phyloP scores from a whole-genome alignment of 2,888 invertebrate genomes.

The Pristionchus exspectatus region DNA sequence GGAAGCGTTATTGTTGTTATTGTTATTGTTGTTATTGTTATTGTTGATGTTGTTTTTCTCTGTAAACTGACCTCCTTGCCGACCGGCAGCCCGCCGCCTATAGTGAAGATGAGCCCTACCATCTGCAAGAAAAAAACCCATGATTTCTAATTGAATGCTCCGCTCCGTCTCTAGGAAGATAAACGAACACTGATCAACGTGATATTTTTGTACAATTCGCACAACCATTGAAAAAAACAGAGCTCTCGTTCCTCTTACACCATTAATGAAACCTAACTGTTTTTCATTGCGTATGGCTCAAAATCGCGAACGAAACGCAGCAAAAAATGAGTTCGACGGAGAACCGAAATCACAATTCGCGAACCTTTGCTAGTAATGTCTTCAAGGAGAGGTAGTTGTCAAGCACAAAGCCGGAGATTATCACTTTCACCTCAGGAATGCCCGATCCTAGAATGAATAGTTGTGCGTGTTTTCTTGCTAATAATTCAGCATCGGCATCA shows the following conservation, averaged over 20 bases:
- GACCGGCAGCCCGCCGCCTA: slow-evolving; percentile 94
- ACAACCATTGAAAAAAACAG: not conserved
- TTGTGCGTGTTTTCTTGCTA: not conserved
- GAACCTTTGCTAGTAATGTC: slow-evolving; percentile 91
- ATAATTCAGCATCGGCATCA: no score
- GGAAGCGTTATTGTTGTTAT: not conserved
- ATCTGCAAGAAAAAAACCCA: not conserved
- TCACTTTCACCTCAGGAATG: slow-evolving; percentile 99
- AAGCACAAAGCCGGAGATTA: slow-evolving; percentile 91
- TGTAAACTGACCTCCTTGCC: slow-evolving; percentile 87
- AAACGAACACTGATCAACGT: not conserved
- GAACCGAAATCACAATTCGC: slow-evolving; percentile 85
- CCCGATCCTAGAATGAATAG: slow-evolving; percentile 87
- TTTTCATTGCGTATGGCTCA: not conserved
- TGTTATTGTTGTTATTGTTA: not conserved
- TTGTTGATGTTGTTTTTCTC: not conserved
- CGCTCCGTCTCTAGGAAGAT: no score
- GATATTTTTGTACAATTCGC: not conserved
- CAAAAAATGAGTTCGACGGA: no score
- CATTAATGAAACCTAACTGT: not conserved
- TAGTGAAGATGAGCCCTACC: slow-evolving; percentile 89
- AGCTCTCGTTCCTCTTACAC: not conserved
- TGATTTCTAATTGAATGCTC: not conserved
- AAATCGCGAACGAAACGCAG: no score
- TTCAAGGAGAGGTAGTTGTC: slow-evolving; percentile 96